Conservation (phyloP, 1,140 invertebrate species). For the Brachionus asplanchnoidis region DNA sequence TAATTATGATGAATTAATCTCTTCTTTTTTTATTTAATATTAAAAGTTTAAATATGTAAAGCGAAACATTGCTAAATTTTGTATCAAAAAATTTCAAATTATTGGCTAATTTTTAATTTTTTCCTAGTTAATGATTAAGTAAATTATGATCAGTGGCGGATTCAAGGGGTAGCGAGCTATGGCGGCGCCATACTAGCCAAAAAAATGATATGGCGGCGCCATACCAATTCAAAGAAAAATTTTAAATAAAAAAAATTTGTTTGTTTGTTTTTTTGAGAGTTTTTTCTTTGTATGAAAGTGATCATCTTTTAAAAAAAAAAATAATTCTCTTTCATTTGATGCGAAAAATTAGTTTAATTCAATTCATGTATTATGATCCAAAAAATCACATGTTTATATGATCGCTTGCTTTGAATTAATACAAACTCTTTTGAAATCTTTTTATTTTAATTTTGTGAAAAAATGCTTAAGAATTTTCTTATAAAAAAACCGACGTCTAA, state of each 20-base stretch:
- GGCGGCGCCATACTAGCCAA: background rate
- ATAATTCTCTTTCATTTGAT: background rate
- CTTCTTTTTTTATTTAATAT: too few species aligned
- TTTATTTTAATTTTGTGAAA: background rate
- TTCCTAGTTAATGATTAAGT: too few species aligned
- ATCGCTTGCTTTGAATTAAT: background rate
- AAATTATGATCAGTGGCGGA: background rate
- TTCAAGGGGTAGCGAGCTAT: background rate
- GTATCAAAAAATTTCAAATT: too few species aligned
- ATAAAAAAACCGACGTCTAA: background rate
- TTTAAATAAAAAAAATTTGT: background rate
- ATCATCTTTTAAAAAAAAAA: background rate
- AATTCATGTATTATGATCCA: background rate
- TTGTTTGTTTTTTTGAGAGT: background rate
- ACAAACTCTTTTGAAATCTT: background rate
- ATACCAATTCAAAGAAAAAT: background rate
- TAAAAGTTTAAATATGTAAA: too few species aligned
- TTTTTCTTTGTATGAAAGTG: background rate
- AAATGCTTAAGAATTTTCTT: background rate
- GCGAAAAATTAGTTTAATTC: background rate
- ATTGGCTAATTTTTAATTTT: too few species aligned
- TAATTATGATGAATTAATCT: too few species aligned
- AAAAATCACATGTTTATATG: background rate
- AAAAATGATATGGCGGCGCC: background rate
- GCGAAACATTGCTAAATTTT: too few species aligned